A percentile compares a stretch with the other conserved stretches of the same genome.
phyloP scores from a whole-genome alignment of 2,797 vertebrate species.

The Meriones psammophilus region DNA sequence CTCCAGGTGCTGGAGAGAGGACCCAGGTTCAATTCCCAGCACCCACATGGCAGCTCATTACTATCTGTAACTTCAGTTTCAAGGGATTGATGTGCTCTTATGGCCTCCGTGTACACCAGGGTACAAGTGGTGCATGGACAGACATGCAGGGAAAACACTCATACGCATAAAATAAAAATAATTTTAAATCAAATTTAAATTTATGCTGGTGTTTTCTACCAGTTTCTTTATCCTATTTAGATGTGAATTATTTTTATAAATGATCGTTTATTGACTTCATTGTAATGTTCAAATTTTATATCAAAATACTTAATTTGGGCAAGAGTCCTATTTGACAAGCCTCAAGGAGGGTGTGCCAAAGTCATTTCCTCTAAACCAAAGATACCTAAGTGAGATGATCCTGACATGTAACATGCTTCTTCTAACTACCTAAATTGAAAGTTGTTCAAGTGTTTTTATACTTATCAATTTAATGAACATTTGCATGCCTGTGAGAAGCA shows the following conservation, averaged over 20 bases:
- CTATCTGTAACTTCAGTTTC: no score
- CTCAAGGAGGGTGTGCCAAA: background rate
- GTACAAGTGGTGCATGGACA: no score
- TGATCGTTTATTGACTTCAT: conserved; percentile 4
- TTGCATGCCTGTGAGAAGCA: conserved; percentile 41
- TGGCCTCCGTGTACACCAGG: no score
- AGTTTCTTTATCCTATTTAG: conserved; percentile 3
- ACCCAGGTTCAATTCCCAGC: background rate
- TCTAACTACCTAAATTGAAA: conserved; percentile 73
- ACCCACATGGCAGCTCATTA: background rate
- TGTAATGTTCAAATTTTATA: conserved; percentile 51
- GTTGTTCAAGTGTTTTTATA: conserved; percentile 66
- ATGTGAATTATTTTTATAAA: background rate
- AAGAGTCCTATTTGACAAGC: conserved; percentile 27
- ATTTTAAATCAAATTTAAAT: background rate
- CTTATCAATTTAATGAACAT: conserved; percentile 72
- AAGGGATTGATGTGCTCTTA: background rate
- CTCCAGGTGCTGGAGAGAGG: background rate
- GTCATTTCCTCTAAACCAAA: conserved; percentile 38
- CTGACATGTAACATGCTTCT: conserved; percentile 21
- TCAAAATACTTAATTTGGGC: conserved; percentile 61
- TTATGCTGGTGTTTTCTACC: background rate
- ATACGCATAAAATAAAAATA: background rate
- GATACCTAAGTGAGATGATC: background rate
- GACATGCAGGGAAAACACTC: background rate